These are phyloP conservation scores for Campoplex nolae DNA, from an alignment of 2,888 invertebrate species.

Conservation along the genomic window DNA sequence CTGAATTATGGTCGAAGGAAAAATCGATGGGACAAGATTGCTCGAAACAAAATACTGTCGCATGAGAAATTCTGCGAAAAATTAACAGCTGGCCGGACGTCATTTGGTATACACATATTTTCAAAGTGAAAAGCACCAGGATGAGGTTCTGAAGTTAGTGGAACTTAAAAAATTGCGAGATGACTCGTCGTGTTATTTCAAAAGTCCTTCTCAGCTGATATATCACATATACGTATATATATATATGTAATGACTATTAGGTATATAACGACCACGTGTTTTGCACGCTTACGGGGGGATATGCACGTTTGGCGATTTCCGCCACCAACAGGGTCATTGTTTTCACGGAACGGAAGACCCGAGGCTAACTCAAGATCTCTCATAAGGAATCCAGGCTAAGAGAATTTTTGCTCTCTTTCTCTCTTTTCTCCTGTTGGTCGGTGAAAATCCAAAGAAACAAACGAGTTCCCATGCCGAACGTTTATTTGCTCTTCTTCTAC, in stretches of 20 bases:
- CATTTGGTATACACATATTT: conserved; percentile 17
- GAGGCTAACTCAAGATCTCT: conserved; percentile 15
- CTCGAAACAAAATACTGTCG: neutral
- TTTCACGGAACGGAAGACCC: conserved; percentile 56
- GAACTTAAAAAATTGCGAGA: conserved; percentile 40
- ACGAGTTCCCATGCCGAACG: conserved; percentile 54
- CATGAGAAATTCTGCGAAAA: conserved; percentile 23
- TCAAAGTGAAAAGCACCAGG: neutral
- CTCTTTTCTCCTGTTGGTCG: conserved; percentile 52
- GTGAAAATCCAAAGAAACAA: conserved; percentile 63
- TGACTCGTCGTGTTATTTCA: conserved; percentile 38
- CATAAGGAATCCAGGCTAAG: neutral
- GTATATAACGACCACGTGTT: conserved; percentile 64
- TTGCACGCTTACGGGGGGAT: conserved; percentile 24
- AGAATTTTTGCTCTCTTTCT: conserved; percentile 4
- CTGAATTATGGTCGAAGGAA: neutral
- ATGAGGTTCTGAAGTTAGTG: conserved; percentile 6
- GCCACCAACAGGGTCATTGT: conserved; percentile 62
- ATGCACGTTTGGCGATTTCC: conserved; percentile 40
- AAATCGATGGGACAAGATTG: neutral
- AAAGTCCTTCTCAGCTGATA: conserved; percentile 29
- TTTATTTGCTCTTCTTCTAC: conserved; percentile 65
- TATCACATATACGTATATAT: neutral
- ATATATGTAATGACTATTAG: conserved; percentile 10
- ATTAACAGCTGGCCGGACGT: conserved; percentile 34